These are phyloP conservation scores for Turritopsis rubra DNA, from an alignment of 30 jellyfish, hydroid and myxozoan species.

Conservation along the genomic window DNA sequence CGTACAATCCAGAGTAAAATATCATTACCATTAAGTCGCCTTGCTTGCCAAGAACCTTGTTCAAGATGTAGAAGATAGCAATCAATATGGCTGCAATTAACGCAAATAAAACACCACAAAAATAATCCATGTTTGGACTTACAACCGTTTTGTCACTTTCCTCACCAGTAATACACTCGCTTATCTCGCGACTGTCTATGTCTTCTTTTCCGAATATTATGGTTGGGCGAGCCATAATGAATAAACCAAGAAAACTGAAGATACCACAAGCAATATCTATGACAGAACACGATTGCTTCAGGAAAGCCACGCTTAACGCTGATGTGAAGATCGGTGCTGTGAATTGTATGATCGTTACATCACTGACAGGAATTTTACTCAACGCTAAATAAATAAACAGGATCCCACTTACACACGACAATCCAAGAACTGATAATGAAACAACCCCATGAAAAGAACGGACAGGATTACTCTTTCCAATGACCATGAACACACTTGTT, in stretches of 20 bases:
- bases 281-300: constrained; percentile 51
- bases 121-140: constrained; percentile 40
- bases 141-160: constrained; percentile 10
- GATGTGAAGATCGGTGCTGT: constrained; percentile 90
- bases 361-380: constrained; percentile 63
- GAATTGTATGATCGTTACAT: constrained; percentile 75
- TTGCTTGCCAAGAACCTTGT: constrained; percentile 52
- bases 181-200: background rate
- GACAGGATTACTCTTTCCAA: constrained; percentile 61
- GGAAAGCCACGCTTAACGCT: constrained; percentile 52
- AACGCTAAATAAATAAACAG: constrained; percentile 59
- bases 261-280: constrained; percentile 62
- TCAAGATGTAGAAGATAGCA: constrained; percentile 53
- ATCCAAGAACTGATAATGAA: constrained; percentile 43
- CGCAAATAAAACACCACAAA: constrained; percentile 52
- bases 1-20: constrained; percentile 61
- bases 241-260: constrained; percentile 70
- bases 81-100: constrained; percentile 48
- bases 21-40: constrained; percentile 53
- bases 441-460: constrained; percentile 7
- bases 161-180: constrained; percentile 12
- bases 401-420: constrained; percentile 71
- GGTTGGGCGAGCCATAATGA: constrained; percentile 73
- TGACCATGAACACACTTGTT: constrained; percentile 45
- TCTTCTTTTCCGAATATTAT: constrained; percentile 44